Evolutionary conservation across 2,888 invertebrate genomes (phyloP).

Genomic region (Serripes groenlandicus): DNA sequence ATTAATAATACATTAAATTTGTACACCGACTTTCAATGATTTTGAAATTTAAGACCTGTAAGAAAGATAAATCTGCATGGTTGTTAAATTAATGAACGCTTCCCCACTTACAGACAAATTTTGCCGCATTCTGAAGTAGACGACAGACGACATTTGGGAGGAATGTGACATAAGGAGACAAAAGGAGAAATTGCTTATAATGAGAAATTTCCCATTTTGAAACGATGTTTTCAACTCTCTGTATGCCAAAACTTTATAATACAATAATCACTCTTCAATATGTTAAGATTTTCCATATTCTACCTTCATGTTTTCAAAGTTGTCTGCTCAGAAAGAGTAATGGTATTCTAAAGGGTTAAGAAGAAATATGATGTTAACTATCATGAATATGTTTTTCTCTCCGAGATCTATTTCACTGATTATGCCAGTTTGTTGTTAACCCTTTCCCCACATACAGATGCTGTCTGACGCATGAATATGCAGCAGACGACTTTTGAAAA

Average conservation of each 20-base stretch:
- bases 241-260: neutral
- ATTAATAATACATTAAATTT: neutral
- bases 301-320: too few relatives aligned
- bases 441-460: neutral
- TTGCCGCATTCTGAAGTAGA: too few relatives aligned
- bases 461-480: neutral
- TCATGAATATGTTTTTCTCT: too few relatives aligned
- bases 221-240: neutral
- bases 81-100: too few relatives aligned
- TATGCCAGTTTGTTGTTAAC: neutral
- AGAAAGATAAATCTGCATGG: too few relatives aligned
- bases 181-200: neutral
- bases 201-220: neutral
- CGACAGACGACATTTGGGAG: neutral
- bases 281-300: too few relatives aligned
- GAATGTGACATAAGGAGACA: neutral
- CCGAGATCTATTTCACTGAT: too few relatives aligned
- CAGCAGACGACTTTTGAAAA: neutral
- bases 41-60: neutral
- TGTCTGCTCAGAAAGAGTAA: too few relatives aligned
- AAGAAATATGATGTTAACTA: too few relatives aligned
- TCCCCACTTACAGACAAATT: too few relatives aligned
- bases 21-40: neutral
- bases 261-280: too few relatives aligned
- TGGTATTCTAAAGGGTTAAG: too few relatives aligned